These are phyloP conservation scores for Phlogophora meticulosa DNA, from an alignment of 2,888 invertebrate species.

Conservation along the genomic window DNA sequence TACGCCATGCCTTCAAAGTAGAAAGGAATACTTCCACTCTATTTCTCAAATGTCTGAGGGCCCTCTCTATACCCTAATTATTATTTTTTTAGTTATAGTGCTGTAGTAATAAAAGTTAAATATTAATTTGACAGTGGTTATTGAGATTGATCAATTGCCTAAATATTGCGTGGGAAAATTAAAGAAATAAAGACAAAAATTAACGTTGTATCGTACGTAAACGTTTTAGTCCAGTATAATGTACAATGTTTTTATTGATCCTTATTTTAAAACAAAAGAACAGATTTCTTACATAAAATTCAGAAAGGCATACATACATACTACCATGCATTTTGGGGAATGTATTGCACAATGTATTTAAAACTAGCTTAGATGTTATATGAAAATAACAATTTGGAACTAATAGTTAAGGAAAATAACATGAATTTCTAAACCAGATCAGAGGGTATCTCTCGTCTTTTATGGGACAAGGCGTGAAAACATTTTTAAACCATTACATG, in stretches of 20 bases:
- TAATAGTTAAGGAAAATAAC: conserved; percentile 2
- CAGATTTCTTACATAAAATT: conserved; percentile 52
- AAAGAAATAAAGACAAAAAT: conserved; percentile 27
- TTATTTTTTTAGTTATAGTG: no score
- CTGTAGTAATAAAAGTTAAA: no score
- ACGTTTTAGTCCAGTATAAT: conserved; percentile 64
- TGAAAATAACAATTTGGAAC: conserved; percentile 22
- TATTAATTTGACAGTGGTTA: no score
- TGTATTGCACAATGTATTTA: conserved; percentile 78
- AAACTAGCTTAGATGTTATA: conserved; percentile 38
- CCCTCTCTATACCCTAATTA: no score
- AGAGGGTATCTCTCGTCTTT: conserved; percentile 29
- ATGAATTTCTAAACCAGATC: conserved; percentile 48
- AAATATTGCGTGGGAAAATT: not conserved
- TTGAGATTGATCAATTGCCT: no score
- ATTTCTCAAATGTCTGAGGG: no score
- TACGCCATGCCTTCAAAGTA: no score
- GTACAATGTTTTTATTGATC: conserved; percentile 62
- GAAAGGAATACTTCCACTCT: no score
- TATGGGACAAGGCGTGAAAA: conserved; percentile 28
- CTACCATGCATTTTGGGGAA: conserved; percentile 81
- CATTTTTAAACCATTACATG: conserved; percentile 68
- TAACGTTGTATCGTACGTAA: conserved; percentile 56
- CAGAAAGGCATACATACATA: conserved; percentile 65
- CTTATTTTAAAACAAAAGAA: conserved; percentile 57